These are phyloP conservation scores for Cyclopterus lumpus DNA, from an alignment of 2,797 vertebrate genomes.

Conservation along the genomic window DNA sequence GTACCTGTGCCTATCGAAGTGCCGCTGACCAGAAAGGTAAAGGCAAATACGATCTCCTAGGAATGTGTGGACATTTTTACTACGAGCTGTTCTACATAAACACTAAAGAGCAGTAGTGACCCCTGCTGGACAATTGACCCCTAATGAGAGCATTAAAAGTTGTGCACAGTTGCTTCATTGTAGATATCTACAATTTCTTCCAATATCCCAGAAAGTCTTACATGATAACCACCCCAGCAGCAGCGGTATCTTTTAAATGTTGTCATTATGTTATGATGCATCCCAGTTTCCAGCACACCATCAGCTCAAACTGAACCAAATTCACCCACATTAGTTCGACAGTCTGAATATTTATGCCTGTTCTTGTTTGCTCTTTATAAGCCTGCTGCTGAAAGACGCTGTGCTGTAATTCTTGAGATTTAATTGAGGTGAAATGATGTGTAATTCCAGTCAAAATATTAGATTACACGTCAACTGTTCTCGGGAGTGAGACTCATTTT, in stretches of 20 bases:
- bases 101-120: conserved; percentile 53
- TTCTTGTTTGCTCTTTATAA: conserved; percentile 54
- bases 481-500: conserved; percentile 24
- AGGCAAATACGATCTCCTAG: not conserved
- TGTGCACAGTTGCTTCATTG: not conserved
- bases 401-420: conserved; percentile 68
- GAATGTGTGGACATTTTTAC: not conserved
- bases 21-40: conserved; percentile 95
- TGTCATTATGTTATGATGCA: conserved; percentile 21
- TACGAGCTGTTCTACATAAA: not conserved
- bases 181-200: not conserved
- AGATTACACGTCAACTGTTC: conserved; percentile 55
- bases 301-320: conserved; percentile 37
- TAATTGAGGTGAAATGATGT: conserved; percentile 59
- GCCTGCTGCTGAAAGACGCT: conserved; percentile 44
- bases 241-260: conserved; percentile 25
- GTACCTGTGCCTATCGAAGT: conserved; percentile 97
- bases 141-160: not conserved
- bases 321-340: conserved; percentile 42
- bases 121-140: conserved; percentile 67
- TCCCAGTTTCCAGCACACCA: conserved; percentile 17
- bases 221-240: not conserved
- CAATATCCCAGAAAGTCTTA: not conserved
- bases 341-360: conserved; percentile 60
- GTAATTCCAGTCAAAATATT: conserved; percentile 60